phyloP scores from a whole-genome alignment of 2,113 vertebrate genomes.

The Marmota monax region DNA sequence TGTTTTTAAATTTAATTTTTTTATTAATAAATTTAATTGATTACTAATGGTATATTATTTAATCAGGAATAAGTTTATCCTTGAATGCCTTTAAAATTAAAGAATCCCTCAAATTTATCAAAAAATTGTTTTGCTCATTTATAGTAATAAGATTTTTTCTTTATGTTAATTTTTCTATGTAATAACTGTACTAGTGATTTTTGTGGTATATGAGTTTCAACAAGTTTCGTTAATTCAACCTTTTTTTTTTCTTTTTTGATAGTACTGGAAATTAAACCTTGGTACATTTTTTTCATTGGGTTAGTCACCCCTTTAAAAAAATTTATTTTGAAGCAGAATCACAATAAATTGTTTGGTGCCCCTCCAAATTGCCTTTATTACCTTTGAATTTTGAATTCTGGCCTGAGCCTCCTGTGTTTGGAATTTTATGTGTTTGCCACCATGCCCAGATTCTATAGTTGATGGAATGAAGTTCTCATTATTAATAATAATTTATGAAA shows the following conservation, averaged over 20 bases:
- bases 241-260: no score
- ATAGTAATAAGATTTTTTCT: background rate
- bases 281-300: no score
- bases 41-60: background rate
- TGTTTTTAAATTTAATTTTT: no score
- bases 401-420: no score
- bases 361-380: no score
- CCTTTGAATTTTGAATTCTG: no score
- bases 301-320: background rate
- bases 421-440: no score
- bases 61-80: background rate
- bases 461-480: background rate
- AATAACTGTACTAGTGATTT: background rate
- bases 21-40: no score
- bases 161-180: background rate
- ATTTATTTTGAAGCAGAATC: background rate
- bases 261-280: no score
- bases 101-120: background rate
- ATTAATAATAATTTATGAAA: background rate
- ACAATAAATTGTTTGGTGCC: no score
- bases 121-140: background rate
- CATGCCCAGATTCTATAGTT: no score
- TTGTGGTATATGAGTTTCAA: background rate
- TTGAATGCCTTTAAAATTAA: background rate
- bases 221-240: background rate